A percentile compares a stretch with the other conserved stretches of the same genome.
phyloP scores from a whole-genome alignment of 2,113 vertebrate genomes.

The Ceuthmochares aereus region DNA sequence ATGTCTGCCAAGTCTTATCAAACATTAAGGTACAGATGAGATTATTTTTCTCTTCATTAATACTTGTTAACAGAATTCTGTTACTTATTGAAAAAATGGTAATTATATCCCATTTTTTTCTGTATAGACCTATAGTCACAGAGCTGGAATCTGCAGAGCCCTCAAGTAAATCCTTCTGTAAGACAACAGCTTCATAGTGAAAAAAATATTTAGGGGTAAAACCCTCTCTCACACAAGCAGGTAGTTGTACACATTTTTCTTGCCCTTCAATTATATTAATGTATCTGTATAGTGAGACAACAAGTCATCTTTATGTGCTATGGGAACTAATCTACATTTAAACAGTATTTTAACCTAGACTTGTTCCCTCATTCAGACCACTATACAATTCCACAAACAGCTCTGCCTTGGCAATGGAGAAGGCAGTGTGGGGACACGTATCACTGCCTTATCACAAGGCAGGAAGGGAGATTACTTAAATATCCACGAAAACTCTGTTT shows the following conservation, averaged over 20 bases:
- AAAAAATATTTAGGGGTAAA: not conserved
- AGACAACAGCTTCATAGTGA: not conserved
- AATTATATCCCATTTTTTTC: not conserved
- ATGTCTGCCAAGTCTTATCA: not conserved
- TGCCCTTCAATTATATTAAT: not conserved
- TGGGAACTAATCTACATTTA: not conserved
- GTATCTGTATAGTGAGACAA: not conserved
- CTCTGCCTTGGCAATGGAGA: not conserved
- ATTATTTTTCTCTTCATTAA: not conserved
- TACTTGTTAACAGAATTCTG: not conserved
- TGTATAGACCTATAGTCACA: too few species aligned
- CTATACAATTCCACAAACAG: not conserved
- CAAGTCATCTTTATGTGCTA: fast-evolving
- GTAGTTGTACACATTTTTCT: not conserved
- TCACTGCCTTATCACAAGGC: too few species aligned
- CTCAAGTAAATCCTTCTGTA: not conserved
- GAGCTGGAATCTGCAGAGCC: not conserved
- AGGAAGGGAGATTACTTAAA: not conserved
- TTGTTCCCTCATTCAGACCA: not conserved
- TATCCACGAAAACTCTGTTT: not conserved
- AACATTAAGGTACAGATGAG: not conserved
- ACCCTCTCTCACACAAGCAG: not conserved
- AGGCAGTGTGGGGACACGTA: not conserved
- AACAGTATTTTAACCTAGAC: not conserved
- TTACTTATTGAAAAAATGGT: not conserved